A percentile compares a stretch with the other conserved stretches of the same genome.
Conservation (phyloP, 2,797 vertebrate species). For the Anguilla obscura region DNA sequence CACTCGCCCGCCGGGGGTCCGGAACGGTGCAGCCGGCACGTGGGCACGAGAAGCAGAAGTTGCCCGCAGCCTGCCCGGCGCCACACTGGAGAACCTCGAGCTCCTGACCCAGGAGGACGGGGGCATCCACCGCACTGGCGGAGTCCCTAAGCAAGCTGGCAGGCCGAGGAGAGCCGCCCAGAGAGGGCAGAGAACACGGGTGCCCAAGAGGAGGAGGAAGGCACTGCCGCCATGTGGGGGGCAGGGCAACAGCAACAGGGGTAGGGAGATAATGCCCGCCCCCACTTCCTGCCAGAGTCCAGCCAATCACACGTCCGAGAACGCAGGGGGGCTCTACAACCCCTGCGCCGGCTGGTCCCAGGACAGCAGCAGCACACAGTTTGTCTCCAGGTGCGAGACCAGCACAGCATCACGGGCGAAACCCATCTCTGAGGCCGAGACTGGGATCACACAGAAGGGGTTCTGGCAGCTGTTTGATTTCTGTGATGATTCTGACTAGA, state of each 20-base stretch:
- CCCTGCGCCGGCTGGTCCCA: conserved; percentile 52
- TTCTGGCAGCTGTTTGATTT: conserved; percentile 72
- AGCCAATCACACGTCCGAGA: background rate
- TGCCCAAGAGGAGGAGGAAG: conserved; percentile 48
- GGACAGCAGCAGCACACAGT: conserved; percentile 57
- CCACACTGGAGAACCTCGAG: background rate
- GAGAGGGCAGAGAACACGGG: conserved; percentile 41
- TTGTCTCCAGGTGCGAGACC: conserved; percentile 48
- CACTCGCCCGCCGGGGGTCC: too few relatives aligned
- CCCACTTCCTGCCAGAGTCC: background rate
- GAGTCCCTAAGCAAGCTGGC: background rate
- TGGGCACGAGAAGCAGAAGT: background rate
- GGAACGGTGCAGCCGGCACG: background rate
- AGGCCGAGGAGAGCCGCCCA: conserved; percentile 40
- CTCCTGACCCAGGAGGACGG: background rate
- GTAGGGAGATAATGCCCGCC: background rate
- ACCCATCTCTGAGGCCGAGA: conserved; percentile 39
- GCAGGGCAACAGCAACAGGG: background rate
- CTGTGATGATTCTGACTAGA: conserved; percentile 56
- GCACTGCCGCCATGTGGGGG: conserved; percentile 45
- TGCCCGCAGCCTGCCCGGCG: conserved; percentile 16
- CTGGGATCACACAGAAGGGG: conserved; percentile 39
- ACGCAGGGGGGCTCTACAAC: background rate
- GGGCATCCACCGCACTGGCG: background rate
- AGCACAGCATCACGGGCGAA: conserved; percentile 59